Conservation (phyloP, 1,140 invertebrate genomes). For the Drosophila leontia region DNA sequence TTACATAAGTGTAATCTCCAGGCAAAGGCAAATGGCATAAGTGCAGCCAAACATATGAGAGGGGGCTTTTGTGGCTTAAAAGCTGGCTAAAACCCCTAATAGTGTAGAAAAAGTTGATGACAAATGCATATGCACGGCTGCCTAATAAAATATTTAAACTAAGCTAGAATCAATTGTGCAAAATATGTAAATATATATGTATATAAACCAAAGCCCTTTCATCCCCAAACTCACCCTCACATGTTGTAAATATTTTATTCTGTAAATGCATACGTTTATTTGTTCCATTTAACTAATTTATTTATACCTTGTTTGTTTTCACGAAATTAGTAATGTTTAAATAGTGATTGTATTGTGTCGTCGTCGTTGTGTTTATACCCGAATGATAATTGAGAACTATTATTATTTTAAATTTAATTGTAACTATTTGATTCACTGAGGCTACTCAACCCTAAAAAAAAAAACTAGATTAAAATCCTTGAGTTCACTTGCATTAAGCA, state of each 20-base stretch:
- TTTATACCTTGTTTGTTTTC: slow-evolving; percentile 20
- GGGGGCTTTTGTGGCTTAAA: slow-evolving; percentile 5
- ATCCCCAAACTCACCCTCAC: slow-evolving; percentile 16
- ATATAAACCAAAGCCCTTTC: background rate
- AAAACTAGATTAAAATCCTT: slow-evolving; percentile 8
- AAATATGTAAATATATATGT: slow-evolving; percentile 25
- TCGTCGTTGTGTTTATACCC: slow-evolving; percentile 43
- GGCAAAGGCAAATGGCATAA: slow-evolving; percentile 13
- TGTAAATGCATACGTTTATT: slow-evolving; percentile 34
- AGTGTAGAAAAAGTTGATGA: background rate
- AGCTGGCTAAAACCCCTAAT: slow-evolving; percentile 1
- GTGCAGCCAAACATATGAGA: background rate
- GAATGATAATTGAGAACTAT: slow-evolving; percentile 4
- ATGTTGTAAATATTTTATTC: slow-evolving; percentile 54
- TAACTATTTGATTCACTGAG: slow-evolving; percentile 3
- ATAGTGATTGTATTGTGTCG: slow-evolving; percentile 48
- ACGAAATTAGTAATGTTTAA: slow-evolving; percentile 19
- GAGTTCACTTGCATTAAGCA: slow-evolving; percentile 8
- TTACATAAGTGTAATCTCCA: slow-evolving; percentile 4
- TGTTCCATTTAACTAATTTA: slow-evolving; percentile 24
- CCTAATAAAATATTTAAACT: slow-evolving; percentile 9
- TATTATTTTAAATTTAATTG: background rate
- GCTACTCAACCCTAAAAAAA: slow-evolving; percentile 7
- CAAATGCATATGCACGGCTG: background rate
- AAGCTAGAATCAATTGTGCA: slow-evolving; percentile 7